Percentiles rank a stretch among this genome's conserved stretches.
phyloP scores from a whole-genome alignment of 2,113 vertebrate species.

The Chionomys nivalis region DNA sequence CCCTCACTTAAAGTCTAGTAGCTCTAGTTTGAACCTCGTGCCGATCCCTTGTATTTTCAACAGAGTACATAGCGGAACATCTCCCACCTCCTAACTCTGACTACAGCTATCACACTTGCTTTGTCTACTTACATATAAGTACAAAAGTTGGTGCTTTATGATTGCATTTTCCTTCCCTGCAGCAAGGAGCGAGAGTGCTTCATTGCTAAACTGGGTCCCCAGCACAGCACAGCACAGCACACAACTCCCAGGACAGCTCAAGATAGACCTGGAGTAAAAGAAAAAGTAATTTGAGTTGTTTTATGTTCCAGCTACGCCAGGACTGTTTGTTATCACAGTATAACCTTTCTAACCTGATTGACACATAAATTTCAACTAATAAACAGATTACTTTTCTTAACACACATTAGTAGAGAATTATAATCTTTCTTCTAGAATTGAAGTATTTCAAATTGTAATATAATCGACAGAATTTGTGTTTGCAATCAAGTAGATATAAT shows the following conservation, averaged over 20 bases:
- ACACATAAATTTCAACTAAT: neutral
- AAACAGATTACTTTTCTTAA: neutral
- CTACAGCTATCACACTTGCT: neutral
- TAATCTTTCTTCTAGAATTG: neutral
- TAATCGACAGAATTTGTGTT: neutral
- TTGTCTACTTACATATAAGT: neutral
- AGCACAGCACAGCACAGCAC: neutral
- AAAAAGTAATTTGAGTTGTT: neutral
- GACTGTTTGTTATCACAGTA: neutral
- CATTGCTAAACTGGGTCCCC: neutral
- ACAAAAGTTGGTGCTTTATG: neutral
- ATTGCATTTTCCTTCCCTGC: neutral
- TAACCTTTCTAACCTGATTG: neutral
- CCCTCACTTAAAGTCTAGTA: neutral
- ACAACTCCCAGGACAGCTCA: neutral
- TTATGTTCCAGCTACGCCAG: neutral
- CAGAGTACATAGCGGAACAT: neutral
- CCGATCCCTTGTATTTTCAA: neutral
- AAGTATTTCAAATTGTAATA: conserved; percentile 17
- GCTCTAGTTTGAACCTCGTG: neutral
- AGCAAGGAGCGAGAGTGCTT: neutral
- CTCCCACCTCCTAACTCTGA: neutral
- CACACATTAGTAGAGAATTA: neutral
- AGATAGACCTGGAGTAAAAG: neutral
- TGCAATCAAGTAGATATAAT: neutral